Base-by-base conservation (phyloP, 2,797 vertebrate genomes). In the Anas acuta region DNA sequence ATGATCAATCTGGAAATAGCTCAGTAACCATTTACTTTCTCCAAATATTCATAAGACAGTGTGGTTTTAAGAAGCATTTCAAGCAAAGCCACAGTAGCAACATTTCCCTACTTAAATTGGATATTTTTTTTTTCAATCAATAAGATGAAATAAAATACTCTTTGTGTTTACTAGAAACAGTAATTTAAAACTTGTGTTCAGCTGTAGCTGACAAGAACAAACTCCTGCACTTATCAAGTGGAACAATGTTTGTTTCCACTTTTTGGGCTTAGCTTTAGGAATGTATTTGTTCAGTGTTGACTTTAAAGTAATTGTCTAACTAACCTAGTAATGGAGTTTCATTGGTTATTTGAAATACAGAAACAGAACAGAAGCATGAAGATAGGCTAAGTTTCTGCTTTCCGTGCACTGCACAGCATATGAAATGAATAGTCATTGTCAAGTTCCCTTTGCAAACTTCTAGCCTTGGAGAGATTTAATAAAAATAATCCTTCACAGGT, bases 131-230 rank as follows among this genome's bases (percentile, higher is more conserved):
- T 95, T 97, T n/a, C 71, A 96, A 92, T 97, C 97, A 97, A 95
- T 95, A 94, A 93, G 94, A 91, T 70, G 93, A 97, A 98, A 97
- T 90, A 89, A 97, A 97, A 96, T 97, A 96, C 43, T 93, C 51
- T 93, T 97, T 91, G 91, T 90, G 79, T 97, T 97, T 97, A 93
- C 91, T 97, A 83, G 89, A 97, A 97, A 95, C 28, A 75, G 94
- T 94, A 89, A 96, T 93, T 95, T 96, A 95, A 97, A 97, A 92
- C 85, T 89, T 94, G 91, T 30, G 84, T 93, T 84, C 72, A 76
- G 25, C 53, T 92, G 20, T 91, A 95, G 96, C 93, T 45, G 65
- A 93, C 89, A 92, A 69, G 66, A 92, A 92, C 69, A 93, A 96
- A 96, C 84, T 86, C 95, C 95, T 92, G 93, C 77, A 96, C 89